Base-by-base conservation (phyloP, 1,140 invertebrate species). In the Tetraneura akinire region DNA sequence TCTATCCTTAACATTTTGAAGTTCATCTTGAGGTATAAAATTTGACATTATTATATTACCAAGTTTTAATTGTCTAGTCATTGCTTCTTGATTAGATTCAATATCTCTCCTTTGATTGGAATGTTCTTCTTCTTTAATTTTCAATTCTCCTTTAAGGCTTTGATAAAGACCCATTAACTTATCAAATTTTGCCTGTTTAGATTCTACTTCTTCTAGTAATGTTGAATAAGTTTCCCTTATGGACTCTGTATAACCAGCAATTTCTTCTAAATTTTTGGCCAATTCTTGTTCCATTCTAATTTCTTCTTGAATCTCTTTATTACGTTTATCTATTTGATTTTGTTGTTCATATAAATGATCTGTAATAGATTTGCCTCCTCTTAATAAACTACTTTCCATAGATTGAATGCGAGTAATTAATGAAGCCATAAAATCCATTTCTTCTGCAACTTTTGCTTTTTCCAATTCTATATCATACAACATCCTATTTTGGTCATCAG, bases 1-100 rank as follows among this genome's bases (percentile, higher is more conserved):
- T 83, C 90, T 90, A 83, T 86, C 91, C 82, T 92, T 88, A n/a
- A 98, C 90, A 83, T 93, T 91, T 64, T 91, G 90, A 83, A 95
- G 92, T 66, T 98, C 95, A 83, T 96, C 94, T 4, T 90, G 88
- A 14, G 97, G 96, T 84, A 99, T 96, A 86, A 99, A 99, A 86
- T 98, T 98, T 84, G 98, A 96, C 80, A 98, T 96, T 57, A 98
- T 93, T 13, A 98, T 88, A 84, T 94, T 90, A 80, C 92, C 91
- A n/a, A 93, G 87, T 82, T 94, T 92, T 64, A 95, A 86, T 83
- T 93, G 89, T 83, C 92, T 90, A 1, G 91, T 92, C 45, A 96
- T 88, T 82, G 94, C 91, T 84, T 92, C 91, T 83, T 94, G 92
- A 1, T 92, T 92, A 84, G 91, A 89, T 84, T 95, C 93, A 29